phyloP scores from a whole-genome alignment of 1,140 invertebrate species.

The Drosophila virilis region DNA sequence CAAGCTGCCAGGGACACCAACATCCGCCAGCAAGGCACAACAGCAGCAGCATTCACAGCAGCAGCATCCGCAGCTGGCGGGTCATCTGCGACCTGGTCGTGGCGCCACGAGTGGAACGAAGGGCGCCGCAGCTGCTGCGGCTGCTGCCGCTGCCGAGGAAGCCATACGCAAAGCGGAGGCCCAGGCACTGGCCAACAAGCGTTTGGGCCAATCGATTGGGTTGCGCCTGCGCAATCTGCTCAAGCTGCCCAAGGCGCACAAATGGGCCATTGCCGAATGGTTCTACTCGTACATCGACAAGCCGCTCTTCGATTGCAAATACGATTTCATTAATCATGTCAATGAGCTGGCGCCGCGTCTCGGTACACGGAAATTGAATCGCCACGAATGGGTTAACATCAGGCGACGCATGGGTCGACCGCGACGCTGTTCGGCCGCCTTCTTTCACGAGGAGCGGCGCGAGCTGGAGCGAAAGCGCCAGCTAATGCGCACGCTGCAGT shows the following conservation, averaged over 20 bases:
- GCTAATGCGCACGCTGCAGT: conserved; percentile 97
- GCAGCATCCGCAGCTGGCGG: background rate
- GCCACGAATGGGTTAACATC: conserved; percentile 98
- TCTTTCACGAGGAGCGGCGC: conserved; percentile 97
- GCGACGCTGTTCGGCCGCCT: conserved; percentile 95
- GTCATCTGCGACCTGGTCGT: conserved; percentile 6
- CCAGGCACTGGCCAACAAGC: conserved; percentile 63
- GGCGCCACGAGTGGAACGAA: conserved; percentile 18
- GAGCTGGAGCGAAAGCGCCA: conserved; percentile 95
- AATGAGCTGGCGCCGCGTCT: conserved; percentile 97
- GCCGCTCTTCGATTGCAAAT: conserved; percentile 96
- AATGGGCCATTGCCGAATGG: conserved; percentile 99
- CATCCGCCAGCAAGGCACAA: conserved; percentile 1
- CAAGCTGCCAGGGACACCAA: conserved; percentile 10
- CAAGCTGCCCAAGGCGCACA: conserved; percentile 99
- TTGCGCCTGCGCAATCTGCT: conserved; percentile 96
- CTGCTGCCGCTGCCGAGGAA: conserved; percentile 41
- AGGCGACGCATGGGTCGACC: conserved; percentile 98
- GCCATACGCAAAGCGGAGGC: conserved; percentile 49
- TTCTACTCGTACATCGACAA: conserved; percentile 99
- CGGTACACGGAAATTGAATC: conserved; percentile 92
- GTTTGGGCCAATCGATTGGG: conserved; percentile 94
- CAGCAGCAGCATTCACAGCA: conserved; percentile 12
- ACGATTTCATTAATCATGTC: conserved; percentile 98
- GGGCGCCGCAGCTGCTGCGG: conserved; percentile 33